phyloP scores from a whole-genome alignment of 1,140 invertebrate species.

The Sycophaga agraensis region DNA sequence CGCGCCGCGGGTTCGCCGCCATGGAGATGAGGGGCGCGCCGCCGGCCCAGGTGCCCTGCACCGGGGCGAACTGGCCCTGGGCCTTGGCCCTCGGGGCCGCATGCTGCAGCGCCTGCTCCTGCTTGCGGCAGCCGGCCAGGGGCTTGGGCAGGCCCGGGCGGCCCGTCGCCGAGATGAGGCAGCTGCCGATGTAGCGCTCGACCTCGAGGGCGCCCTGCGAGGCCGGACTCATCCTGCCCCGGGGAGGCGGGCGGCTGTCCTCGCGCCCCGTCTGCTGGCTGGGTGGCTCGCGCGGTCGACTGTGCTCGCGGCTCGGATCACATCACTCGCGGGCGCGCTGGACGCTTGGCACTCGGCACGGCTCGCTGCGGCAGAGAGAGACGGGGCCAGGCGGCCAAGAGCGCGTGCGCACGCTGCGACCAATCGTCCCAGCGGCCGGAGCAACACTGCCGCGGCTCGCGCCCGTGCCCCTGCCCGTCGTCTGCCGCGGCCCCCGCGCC shows the following conservation, averaged over 20 bases:
- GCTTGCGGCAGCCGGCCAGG: constrained; percentile 4
- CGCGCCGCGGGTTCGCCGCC: constrained; percentile 44
- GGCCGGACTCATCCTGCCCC: constrained; percentile 61
- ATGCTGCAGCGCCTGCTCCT: constrained; percentile 6
- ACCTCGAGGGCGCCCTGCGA: constrained; percentile 63
- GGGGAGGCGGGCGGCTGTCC: neutral
- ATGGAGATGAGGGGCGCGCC: constrained; percentile 72
- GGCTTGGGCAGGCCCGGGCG: constrained; percentile 50
- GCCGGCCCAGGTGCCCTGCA: constrained; percentile 60
- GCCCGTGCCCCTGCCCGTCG: too few relatives aligned
- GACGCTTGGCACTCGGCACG: too few relatives aligned
- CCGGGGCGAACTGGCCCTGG: constrained; percentile 38
- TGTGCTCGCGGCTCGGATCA: neutral
- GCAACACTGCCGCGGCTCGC: too few relatives aligned
- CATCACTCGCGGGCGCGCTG: neutral
- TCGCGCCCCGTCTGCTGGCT: neutral
- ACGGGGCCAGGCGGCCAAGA: too few relatives aligned
- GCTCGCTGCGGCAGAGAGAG: neutral
- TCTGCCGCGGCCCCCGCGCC: too few relatives aligned
- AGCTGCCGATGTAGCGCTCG: constrained; percentile 68
- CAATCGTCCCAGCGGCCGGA: constrained; percentile 45
- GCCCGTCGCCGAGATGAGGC: constrained; percentile 61
- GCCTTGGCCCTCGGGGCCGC: constrained; percentile 17
- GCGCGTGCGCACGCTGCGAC: too few relatives aligned
- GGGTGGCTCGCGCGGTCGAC: neutral